Conservation (phyloP, 2,888 invertebrate species). For the Terebella lapidaria region DNA sequence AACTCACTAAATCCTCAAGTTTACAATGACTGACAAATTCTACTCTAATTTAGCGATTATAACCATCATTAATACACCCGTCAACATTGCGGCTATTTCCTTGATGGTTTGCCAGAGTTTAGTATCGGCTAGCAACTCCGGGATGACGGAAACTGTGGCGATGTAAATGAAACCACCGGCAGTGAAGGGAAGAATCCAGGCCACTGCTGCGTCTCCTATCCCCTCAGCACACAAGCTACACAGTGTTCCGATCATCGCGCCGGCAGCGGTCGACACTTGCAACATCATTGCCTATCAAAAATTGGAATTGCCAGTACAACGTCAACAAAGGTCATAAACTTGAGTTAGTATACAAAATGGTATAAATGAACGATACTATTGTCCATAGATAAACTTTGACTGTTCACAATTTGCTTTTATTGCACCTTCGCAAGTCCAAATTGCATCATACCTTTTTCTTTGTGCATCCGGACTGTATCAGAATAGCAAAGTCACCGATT, state of each 20-base stretch:
- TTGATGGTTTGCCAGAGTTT: conserved; percentile 82
- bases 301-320: no score
- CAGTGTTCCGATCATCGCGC: conserved; percentile 89
- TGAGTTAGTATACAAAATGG: no score
- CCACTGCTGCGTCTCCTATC: conserved; percentile 47
- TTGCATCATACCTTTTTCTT: conserved; percentile 81
- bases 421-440: no score
- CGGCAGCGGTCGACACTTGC: conserved; percentile 89
- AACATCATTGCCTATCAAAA: conserved; percentile 76
- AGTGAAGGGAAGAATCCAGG: conserved; percentile 92
- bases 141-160: conserved; percentile 96
- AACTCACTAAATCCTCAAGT: no score
- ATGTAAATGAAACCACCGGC: conserved; percentile 99
- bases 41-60: conserved; percentile 78
- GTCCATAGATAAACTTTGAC: no score
- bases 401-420: no score
- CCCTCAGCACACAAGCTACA: conserved; percentile 80
- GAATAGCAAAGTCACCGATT: conserved; percentile 98
- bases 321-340: no score
- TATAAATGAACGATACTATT: no score
- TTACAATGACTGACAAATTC: no score
- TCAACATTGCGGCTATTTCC: conserved; percentile 81
- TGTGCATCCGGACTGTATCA: conserved; percentile 93
- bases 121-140: conserved; percentile 86
- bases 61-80: conserved; percentile 93